Percentiles rank a stretch among this genome's conserved stretches.
phyloP scores from a whole-genome alignment of 2,113 vertebrate genomes.

The Periophthalmodon schlosseri region DNA sequence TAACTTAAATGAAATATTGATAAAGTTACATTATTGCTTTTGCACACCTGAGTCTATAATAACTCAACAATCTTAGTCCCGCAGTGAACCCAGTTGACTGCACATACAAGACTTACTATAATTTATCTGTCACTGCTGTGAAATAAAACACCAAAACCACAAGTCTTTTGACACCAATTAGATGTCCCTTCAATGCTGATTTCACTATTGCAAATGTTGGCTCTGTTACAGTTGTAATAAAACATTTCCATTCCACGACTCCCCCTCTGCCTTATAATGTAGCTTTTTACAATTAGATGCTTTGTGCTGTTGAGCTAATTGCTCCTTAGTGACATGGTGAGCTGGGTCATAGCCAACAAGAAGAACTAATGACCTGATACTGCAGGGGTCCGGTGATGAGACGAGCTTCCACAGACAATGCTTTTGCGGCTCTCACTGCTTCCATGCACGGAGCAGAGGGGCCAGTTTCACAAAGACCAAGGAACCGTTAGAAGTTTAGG shows the following conservation, averaged over 20 bases:
- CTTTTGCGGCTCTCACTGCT: slow-evolving; percentile 9
- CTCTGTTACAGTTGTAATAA: neutral
- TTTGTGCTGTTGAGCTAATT: slow-evolving; percentile 61
- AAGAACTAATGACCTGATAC: slow-evolving; percentile 57
- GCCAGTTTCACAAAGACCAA: neutral
- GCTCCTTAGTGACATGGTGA: slow-evolving; percentile 48
- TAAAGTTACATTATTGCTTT: neutral
- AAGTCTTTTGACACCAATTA: slow-evolving; percentile 38
- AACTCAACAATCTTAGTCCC: neutral
- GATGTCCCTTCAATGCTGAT: neutral
- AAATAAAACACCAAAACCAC: slow-evolving; percentile 5
- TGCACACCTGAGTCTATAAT: neutral
- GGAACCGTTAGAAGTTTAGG: neutral
- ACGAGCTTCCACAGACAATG: slow-evolving; percentile 26
- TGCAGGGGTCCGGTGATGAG: slow-evolving; percentile 20
- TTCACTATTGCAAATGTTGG: neutral
- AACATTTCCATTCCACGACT: slow-evolving; percentile 17
- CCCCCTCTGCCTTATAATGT: neutral
- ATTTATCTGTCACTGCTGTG: neutral
- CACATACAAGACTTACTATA: neutral
- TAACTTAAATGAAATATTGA: too few relatives aligned
- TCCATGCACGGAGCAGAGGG: neutral
- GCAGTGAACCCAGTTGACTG: slow-evolving; percentile 6
- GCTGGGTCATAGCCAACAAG: slow-evolving; percentile 51
- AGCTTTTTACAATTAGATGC: slow-evolving; percentile 6